Base-by-base conservation (phyloP, 1,140 invertebrate species). In the Cyclina sinensis region DNA sequence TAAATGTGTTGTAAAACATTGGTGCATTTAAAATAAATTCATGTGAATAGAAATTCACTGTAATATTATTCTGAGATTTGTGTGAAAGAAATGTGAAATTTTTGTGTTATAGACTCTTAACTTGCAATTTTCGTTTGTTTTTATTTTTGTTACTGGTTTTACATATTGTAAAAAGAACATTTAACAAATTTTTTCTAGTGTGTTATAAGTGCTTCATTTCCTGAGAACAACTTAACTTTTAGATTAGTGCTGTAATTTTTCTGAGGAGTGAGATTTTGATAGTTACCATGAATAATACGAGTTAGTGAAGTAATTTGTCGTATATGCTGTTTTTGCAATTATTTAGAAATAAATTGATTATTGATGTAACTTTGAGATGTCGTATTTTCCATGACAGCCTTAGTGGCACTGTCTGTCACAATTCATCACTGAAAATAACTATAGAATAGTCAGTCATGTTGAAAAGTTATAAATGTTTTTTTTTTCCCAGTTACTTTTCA, bases 181-280 rank as follows among this genome's bases (percentile, higher is more conserved):
- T 35, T 70, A 70, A 70, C 65, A 70, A 70, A 39, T 70, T 70
- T 37, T 70, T 70, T 37, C 65, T 37, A n/a, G 32, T 70, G 65
- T 27, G 21, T 7, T 37, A 11, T 9, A 70, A 70, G 65, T 70
- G 65, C 65, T 43, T 70, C 1, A 37, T 27, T 1, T 70, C 1
- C 37, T 70, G 0, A 37, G 1, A 27, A 37, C 1, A 11, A n/a
- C 12, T 27, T 27, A 27, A 3, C 9, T 18, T 9, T 27, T 27
- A n/a, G 18, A 5, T 24, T 4, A 62, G 57, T 62, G 57, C 57
- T 62, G 18, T 18, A 54, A 27, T 62, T 62, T 62, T 62, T 27
- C n/a, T 57, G 14, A 57, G 18, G 18, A 7, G 3, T n/a, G n/a
- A 62, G 7, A 11, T 57, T 21, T 3, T 21, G 16, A 11, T 11